phyloP scores from a whole-genome alignment of 2,113 vertebrate genomes.

The Pedetes capensis region DNA sequence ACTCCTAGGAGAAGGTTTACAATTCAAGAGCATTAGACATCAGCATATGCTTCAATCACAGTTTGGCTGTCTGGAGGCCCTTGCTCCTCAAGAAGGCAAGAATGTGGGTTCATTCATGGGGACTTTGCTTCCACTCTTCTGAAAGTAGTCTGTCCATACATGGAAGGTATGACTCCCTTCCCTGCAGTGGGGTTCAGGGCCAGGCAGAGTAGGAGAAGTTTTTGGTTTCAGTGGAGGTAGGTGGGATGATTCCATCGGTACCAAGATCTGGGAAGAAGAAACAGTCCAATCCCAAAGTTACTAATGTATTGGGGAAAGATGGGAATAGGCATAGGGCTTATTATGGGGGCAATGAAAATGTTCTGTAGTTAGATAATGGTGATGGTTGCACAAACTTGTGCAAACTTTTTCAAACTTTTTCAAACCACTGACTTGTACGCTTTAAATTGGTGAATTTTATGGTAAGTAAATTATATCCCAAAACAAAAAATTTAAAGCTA shows the following conservation, averaged over 20 bases:
- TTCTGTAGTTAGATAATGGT: neutral
- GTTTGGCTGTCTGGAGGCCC: constrained; percentile 65
- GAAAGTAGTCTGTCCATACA: constrained; percentile 58
- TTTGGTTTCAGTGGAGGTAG: constrained; percentile 84
- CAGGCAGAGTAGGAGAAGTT: neutral
- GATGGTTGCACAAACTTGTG: neutral
- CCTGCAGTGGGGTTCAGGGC: neutral
- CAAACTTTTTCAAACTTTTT: too few species aligned
- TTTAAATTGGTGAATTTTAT: neutral
- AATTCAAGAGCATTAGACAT: neutral
- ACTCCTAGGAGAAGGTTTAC: neutral
- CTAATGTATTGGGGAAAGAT: neutral
- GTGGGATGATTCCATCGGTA: constrained; percentile 88
- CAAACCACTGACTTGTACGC: neutral
- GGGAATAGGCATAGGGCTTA: neutral
- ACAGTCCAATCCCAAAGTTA: neutral
- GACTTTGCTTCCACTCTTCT: constrained; percentile 45
- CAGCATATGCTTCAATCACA: constrained; percentile 57
- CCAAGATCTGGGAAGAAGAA: constrained; percentile 81
- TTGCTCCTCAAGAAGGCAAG: constrained; percentile 64
- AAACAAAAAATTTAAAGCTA: neutral
- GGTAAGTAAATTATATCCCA: neutral
- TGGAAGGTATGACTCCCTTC: constrained; percentile 57
- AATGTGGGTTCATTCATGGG: constrained; percentile 6
- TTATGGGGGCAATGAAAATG: neutral